phyloP scores from a whole-genome alignment of 2,113 vertebrate genomes.

The Serinus canaria region DNA sequence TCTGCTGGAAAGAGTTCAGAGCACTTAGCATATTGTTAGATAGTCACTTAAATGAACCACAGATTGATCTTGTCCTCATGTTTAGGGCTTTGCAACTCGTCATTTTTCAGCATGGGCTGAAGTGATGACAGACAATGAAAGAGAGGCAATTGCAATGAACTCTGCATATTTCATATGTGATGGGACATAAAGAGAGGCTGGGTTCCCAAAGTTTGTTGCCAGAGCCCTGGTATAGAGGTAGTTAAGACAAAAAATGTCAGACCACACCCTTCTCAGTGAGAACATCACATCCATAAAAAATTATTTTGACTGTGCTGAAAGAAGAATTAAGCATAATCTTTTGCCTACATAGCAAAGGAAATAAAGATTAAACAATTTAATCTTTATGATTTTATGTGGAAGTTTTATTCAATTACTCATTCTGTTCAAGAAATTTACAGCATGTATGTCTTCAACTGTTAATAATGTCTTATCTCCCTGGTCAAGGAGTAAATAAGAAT shows the following conservation, averaged over 20 bases:
- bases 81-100: neutral
- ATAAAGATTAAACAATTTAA: neutral
- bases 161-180: neutral
- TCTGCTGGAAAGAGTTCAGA: constrained; percentile 3
- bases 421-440: neutral
- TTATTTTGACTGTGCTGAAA: constrained; percentile 24
- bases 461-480: neutral
- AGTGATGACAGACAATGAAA: constrained; percentile 41
- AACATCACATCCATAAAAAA: constrained; percentile 5
- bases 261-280: constrained; percentile 29
- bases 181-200: constrained; percentile 13
- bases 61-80: neutral
- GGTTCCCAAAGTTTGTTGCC: constrained; percentile 46
- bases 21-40: neutral
- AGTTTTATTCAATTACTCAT: neutral
- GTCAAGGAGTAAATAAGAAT: neutral
- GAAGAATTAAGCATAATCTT: constrained; percentile 8
- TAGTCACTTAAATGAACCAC: neutral
- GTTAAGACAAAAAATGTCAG: constrained; percentile 37
- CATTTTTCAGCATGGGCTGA: constrained; percentile 1
- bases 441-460: neutral
- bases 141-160: constrained; percentile 5
- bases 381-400: neutral
- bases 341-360: neutral
- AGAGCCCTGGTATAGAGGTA: constrained; percentile 17